Base-by-base conservation (phyloP, 2,888 invertebrate genomes). In the Nephrocerus scutellatus region DNA sequence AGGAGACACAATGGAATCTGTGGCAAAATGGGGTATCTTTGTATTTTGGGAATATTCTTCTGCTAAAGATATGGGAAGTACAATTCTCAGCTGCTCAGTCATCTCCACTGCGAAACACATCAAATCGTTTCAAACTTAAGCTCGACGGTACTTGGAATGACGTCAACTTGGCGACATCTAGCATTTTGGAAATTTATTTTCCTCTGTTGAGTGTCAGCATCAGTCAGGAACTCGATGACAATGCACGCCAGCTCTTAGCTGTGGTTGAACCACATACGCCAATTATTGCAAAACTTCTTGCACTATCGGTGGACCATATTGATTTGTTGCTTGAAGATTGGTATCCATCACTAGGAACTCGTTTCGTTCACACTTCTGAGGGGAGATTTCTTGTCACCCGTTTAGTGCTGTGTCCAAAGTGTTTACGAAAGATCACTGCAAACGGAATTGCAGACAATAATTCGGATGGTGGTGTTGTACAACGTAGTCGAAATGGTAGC, bases 311-410 rank as follows among this genome's bases (percentile, higher is more conserved):
- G 0, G 96, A 96, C 64, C 93, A 96, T 60, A 86, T 98, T 46
- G 98, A 98, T 66, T 80, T 93, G 35, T 71, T 98, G 32, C 72
- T 98, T 0, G 97, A 98, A 65, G 97, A 98, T 69, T 98, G 97
- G 97, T 97, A 93, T 66, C 96, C 95, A 0, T 90, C 91, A 0
- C 71, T 95, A 38, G 96, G 96, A 14, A 95, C 95, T 0, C 78
- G 97, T 25, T 98, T 98, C 70, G 92, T 95, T 3, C 97, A 98
- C 66, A 96, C 96, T 0, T 93, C 93, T 0, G 93, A 95, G 55
- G 97, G 97, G 0, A 81, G 90, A 54, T 86, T 95, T 63, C 73
- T 98, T 24, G 90, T 98, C 35, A 96, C 95, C 0, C 76, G 97
- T 8, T 68, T 96, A 38, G 86, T 96, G 46, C 88, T 95, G 0